phyloP scores from a whole-genome alignment of 2,797 vertebrate species.

The Rhyacichthys aspro region DNA sequence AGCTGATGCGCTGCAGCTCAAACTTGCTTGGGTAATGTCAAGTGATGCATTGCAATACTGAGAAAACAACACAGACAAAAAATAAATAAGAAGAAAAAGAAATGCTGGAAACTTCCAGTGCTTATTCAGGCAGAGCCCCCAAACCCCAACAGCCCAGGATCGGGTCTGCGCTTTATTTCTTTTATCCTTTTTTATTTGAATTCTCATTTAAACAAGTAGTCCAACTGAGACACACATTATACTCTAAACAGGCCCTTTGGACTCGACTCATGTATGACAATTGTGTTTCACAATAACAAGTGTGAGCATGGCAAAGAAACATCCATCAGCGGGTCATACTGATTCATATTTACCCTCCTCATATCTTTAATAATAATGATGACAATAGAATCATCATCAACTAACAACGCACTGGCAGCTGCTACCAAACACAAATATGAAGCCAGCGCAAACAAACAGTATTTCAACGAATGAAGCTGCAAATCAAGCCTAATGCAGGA shows the following conservation, averaged over 20 bases:
- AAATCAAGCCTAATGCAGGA: no score
- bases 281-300: not conserved
- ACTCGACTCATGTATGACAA: conserved; percentile 1
- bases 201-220: conserved; percentile 17
- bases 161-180: conserved; percentile 4
- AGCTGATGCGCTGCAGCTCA: conserved; percentile 91
- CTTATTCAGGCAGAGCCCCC: conserved; percentile 64
- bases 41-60: conserved; percentile 87
- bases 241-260: not conserved
- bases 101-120: conserved; percentile 78
- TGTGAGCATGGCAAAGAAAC: not conserved
- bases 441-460: no score
- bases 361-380: conserved; percentile 17
- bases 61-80: conserved; percentile 84
- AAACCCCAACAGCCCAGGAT: conserved; percentile 21
- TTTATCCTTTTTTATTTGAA: conserved; percentile 17
- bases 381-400: conserved; percentile 27
- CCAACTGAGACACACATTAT: conserved; percentile 4
- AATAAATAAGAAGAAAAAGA: conserved; percentile 83
- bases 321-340: not conserved
- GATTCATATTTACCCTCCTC: not conserved
- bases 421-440: no score
- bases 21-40: conserved; percentile 92
- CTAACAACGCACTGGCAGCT: conserved; percentile 25
- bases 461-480: no score